A percentile compares a stretch with the other conserved stretches of the same genome.
Evolutionary conservation across 2,797 vertebrate species (phyloP).

Genomic region (Menidia menidia): DNA sequence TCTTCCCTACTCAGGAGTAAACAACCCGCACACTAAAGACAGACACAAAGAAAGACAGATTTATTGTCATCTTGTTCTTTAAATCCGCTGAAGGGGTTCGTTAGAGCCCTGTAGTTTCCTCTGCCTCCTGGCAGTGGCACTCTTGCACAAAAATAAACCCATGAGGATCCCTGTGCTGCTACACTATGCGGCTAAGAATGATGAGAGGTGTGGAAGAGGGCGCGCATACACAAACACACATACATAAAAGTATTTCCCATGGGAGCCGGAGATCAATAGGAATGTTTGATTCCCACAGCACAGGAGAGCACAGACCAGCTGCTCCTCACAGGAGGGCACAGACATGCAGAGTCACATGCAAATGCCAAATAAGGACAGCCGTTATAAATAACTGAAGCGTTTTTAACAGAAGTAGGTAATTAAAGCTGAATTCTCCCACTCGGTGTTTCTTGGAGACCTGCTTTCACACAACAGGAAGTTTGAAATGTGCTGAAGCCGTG

Average conservation of each 20-base stretch:
- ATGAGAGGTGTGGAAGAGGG: conserved; percentile 43
- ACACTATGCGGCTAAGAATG: conserved; percentile 36
- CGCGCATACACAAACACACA: conserved; percentile 4
- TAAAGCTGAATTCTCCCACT: conserved; percentile 70
- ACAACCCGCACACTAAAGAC: conserved; percentile 79
- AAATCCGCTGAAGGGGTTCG: conserved; percentile 5
- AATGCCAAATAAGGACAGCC: conserved; percentile 59
- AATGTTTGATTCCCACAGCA: conserved; percentile 78
- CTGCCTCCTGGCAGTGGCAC: conserved; percentile 64
- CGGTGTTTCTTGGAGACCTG: conserved; percentile 49
- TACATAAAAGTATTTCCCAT: conserved; percentile 44
- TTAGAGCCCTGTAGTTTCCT: conserved; percentile 31
- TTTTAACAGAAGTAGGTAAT: conserved; percentile 72
- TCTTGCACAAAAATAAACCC: conserved; percentile 65
- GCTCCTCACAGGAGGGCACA: conserved; percentile 56
- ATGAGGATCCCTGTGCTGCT: conserved; percentile 8
- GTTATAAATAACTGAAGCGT: conserved; percentile 71
- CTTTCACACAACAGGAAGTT: conserved; percentile 58
- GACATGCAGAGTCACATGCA: conserved; percentile 24
- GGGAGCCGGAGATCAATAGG: conserved; percentile 80
- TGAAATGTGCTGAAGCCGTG: conserved; percentile 43
- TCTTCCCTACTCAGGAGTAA: conserved; percentile 74
- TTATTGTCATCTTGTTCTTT: conserved; percentile 15
- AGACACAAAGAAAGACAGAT: conserved; percentile 40
- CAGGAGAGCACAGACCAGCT: conserved; percentile 69